Base-by-base conservation (phyloP, 2,113 vertebrate species). In the Scomber japonicus region DNA sequence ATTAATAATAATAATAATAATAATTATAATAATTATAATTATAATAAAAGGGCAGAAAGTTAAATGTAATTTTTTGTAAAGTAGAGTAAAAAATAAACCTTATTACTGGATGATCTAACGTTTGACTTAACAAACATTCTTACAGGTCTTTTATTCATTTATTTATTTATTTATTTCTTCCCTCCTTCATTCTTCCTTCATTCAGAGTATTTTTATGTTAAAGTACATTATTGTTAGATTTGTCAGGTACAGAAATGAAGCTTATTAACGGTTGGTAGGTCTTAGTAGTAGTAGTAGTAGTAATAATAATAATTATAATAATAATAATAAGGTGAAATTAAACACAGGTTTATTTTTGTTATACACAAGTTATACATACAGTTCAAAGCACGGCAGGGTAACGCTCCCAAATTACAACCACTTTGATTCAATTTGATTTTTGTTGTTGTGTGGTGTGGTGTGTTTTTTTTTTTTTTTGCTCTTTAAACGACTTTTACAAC, bases 341-440 rank as follows among this genome's bases (percentile, higher is more conserved):
- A 91, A 90, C 87, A 93, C 90, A 89, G 88, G 64, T 90, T 92
- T 79, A 82, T 86, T 86, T 86, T 92, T 75, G 85, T 93, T 93
- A 92, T 93, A 91, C 91, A 93, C 92, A 94, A 91, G 86, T 93
- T 94, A 85, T 93, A 94, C 93, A 93, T 72, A 93, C 83, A 91
- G 80, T 92, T 94, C 61, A 94, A 94, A 96, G 96, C 96, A 95
- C 95, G 83, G 92, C 96, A 53, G 73, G 88, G 82, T 71, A 75
- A 85, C 80, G 55, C 74, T 79, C 83, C 13, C 17, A 11, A 69
- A 73, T 54, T 11, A 74, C 81, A 71, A 63, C 66, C 60, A 1
- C 40, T 27, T 4, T 40, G 4, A 1, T 5, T 35, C 1, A 27
- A 27, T 7, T 40, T 40, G 6, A 9, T 35, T 35, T 6, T 35